A percentile compares a stretch with the other conserved stretches of the same genome.
phyloP scores from a whole-genome alignment of 1,140 invertebrate species.

The Diabrotica virgifera region DNA sequence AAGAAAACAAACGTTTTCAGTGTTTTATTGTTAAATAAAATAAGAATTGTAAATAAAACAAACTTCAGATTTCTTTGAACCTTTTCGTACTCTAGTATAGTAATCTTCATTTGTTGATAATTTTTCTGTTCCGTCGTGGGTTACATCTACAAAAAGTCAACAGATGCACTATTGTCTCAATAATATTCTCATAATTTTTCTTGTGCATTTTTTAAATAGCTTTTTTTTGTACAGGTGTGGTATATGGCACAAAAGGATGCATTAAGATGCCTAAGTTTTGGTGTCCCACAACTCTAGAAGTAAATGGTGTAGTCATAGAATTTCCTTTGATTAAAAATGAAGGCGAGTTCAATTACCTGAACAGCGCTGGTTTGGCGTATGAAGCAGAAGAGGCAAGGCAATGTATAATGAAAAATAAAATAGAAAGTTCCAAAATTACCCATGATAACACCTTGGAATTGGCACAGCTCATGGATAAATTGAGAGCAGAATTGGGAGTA shows the following conservation, averaged over 20 bases:
- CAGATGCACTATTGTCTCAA: background rate
- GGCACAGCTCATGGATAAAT: conserved; percentile 63
- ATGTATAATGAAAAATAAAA: conserved; percentile 62
- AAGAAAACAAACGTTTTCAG: too few relatives aligned
- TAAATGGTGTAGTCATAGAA: conserved; percentile 19
- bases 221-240: conserved; percentile 41
- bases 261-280: conserved; percentile 60
- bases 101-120: too few relatives aligned
- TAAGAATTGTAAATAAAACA: too few relatives aligned
- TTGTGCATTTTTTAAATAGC: background rate
- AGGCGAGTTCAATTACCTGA: conserved; percentile 57
- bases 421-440: conserved; percentile 60
- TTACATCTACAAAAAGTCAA: background rate
- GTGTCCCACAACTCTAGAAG: conserved; percentile 46
- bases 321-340: conserved; percentile 20
- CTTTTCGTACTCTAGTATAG: too few relatives aligned
- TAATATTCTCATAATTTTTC: background rate
- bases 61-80: too few relatives aligned
- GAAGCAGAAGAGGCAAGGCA: conserved; percentile 70
- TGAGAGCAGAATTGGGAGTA: conserved; percentile 67
- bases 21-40: too few relatives aligned
- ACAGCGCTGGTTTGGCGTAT: conserved; percentile 69
- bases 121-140: too few relatives aligned
- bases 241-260: conserved; percentile 66
- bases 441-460: conserved; percentile 61